Percentiles rank a stretch among this genome's conserved stretches.
These are phyloP conservation scores for Andrena praecox DNA, from an alignment of 2,888 invertebrate genomes.

Conservation along the genomic window DNA sequence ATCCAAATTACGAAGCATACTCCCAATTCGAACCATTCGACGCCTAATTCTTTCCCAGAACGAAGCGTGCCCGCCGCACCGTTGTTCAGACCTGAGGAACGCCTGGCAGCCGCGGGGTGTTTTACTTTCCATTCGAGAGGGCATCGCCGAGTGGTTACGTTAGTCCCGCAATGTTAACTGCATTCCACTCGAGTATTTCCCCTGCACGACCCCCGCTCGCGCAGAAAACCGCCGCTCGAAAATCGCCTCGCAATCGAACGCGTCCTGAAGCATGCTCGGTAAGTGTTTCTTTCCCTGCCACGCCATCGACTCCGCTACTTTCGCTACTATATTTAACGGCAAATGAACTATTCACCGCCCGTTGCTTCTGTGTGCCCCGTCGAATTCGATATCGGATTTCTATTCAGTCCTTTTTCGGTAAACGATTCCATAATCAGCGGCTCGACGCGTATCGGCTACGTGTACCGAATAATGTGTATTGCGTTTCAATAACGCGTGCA, in stretches of 20 bases:
- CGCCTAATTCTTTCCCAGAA: no score
- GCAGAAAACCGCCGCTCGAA: background rate
- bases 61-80: no score
- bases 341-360: constrained; percentile 49
- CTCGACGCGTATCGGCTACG: constrained; percentile 42
- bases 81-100: no score
- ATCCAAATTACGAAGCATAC: no score
- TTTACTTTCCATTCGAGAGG: background rate
- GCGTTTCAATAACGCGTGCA: constrained; percentile 44
- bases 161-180: background rate
- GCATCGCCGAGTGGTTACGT: no score
- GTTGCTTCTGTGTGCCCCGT: constrained; percentile 21
- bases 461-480: constrained; percentile 47
- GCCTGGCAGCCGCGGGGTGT: background rate
- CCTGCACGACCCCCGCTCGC: background rate
- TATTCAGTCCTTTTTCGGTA: constrained; percentile 49
- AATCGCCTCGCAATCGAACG: constrained; percentile 25
- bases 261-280: background rate
- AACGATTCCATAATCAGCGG: constrained; percentile 53
- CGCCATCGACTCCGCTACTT: background rate
- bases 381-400: constrained; percentile 55
- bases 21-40: no score
- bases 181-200: background rate
- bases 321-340: constrained; percentile 24
- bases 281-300: background rate